Conservation (phyloP, 2,797 vertebrate genomes). For the Buceros bicornis region DNA sequence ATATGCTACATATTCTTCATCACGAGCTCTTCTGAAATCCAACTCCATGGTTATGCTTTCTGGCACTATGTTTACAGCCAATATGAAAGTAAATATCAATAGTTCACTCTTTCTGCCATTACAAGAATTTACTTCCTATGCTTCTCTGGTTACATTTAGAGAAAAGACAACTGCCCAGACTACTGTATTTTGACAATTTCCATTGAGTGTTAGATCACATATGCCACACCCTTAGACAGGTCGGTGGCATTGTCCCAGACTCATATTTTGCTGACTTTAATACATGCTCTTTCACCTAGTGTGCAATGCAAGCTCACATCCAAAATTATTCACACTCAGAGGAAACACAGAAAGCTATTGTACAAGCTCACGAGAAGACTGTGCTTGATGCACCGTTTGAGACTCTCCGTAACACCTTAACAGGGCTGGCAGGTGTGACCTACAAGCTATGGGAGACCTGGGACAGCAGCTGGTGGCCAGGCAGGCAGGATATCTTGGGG, state of each 20-base stretch:
- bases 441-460: neutral
- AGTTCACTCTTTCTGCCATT: neutral
- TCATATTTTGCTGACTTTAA: neutral
- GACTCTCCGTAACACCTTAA: neutral
- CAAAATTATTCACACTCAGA: neutral
- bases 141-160: neutral
- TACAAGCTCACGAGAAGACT: neutral
- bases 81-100: neutral
- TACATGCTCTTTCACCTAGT: neutral
- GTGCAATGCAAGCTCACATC: neutral
- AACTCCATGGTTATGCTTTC: neutral
- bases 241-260: neutral
- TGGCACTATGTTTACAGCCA: neutral
- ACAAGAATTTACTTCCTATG: neutral
- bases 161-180: neutral
- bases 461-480: neutral
- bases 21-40: neutral
- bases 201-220: neutral
- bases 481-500: neutral
- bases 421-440: neutral
- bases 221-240: neutral
- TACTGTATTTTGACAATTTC: neutral
- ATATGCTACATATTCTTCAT: neutral
- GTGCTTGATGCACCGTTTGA: neutral
- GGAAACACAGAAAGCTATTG: neutral